Evolutionary conservation across 2,113 vertebrate species (phyloP).

Genomic region (Micromys minutus): DNA sequence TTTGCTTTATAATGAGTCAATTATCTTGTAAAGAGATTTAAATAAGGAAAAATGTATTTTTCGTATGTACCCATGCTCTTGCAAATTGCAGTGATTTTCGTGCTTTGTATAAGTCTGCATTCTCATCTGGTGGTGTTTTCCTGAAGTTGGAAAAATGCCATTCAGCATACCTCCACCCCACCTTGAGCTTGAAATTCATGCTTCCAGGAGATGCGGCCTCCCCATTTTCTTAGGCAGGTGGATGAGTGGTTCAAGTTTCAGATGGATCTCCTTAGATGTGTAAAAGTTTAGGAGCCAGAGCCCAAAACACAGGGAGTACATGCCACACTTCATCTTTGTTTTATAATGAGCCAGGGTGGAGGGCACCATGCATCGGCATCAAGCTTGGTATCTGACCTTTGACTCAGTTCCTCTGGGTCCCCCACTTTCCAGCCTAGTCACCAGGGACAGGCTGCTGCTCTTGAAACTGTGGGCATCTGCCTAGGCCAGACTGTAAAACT

Average conservation of each 20-base stretch:
- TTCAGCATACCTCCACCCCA: background rate
- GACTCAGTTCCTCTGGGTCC: slow-evolving; percentile 57
- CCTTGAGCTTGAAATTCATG: background rate
- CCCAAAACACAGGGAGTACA: background rate
- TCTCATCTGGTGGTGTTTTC: background rate
- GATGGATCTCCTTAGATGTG: background rate
- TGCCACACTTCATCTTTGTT: background rate
- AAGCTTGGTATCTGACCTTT: slow-evolving; percentile 54
- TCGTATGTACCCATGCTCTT: background rate
- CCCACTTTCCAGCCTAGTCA: slow-evolving; percentile 62
- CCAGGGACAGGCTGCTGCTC: background rate
- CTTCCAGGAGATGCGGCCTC: background rate
- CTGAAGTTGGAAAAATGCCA: background rate
- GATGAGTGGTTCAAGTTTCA: background rate
- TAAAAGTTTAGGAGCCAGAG: background rate
- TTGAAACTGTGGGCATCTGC: slow-evolving; percentile 41
- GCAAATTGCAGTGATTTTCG: background rate
- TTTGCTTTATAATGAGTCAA: slow-evolving; percentile 52
- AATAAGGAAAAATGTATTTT: background rate
- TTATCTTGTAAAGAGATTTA: slow-evolving; percentile 47
- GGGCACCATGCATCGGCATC: slow-evolving; percentile 55
- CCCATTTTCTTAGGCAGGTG: background rate
- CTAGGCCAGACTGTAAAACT: slow-evolving; percentile 60
- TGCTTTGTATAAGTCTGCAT: background rate
- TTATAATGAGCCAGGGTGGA: slow-evolving; percentile 23